phyloP scores from a whole-genome alignment of 2,797 vertebrate genomes.

The Setipinna tenuifilis region DNA sequence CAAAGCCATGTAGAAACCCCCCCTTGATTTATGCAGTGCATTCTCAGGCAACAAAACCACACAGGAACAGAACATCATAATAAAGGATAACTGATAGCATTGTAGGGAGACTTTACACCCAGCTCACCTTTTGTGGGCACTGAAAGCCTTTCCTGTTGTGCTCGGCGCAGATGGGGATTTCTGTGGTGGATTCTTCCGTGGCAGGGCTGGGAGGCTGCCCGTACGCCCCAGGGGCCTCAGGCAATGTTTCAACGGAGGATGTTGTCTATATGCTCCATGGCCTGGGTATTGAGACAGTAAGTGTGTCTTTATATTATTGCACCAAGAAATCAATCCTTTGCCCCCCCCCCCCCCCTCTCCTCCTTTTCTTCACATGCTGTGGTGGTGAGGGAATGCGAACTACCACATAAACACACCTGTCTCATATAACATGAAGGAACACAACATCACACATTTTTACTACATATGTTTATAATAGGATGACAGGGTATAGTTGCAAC shows the following conservation, averaged over 20 bases:
- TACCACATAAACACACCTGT: too few relatives aligned
- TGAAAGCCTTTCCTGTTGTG: slow-evolving; percentile 64
- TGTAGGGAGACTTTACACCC: slow-evolving; percentile 61
- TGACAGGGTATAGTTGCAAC: too few relatives aligned
- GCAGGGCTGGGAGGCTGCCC: slow-evolving; percentile 85
- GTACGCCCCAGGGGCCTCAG: slow-evolving; percentile 83
- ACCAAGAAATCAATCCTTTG: too few relatives aligned
- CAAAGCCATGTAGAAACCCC: slow-evolving; percentile 11
- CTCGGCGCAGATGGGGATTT: slow-evolving; percentile 79
- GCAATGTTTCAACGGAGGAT: slow-evolving; percentile 86
- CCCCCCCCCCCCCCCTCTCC: too few relatives aligned
- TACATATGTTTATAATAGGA: too few relatives aligned
- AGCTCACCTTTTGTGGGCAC: slow-evolving; percentile 35
- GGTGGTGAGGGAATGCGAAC: neutral
- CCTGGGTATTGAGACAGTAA: slow-evolving; percentile 83
- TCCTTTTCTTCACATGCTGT: too few relatives aligned
- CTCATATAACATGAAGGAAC: too few relatives aligned
- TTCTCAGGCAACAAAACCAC: slow-evolving; percentile 53
- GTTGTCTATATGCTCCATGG: slow-evolving; percentile 86
- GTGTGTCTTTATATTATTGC: slow-evolving; percentile 54
- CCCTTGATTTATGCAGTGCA: neutral
- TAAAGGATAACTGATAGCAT: slow-evolving; percentile 67
- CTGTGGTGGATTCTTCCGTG: slow-evolving; percentile 83
- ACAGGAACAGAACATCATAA: slow-evolving; percentile 51
- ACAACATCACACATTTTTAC: too few relatives aligned